Conservation (phyloP, 2,113 vertebrate genomes). For the Synchiropus splendidus region DNA sequence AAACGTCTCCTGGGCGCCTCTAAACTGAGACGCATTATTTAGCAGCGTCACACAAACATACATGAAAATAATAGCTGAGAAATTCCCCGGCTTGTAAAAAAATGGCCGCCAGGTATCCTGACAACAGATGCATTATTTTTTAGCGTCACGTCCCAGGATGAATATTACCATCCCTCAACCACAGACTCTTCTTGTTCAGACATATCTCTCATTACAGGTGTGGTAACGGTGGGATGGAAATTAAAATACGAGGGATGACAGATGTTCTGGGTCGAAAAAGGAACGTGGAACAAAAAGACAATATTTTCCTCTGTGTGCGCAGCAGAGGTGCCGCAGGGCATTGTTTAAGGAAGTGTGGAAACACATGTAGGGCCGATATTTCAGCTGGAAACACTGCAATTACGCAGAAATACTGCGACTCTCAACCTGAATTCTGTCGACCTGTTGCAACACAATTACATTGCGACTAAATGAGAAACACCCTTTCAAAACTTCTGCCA, state of each 20-base stretch:
- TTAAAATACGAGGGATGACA: slow-evolving; percentile 25
- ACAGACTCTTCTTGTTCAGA: slow-evolving; percentile 26
- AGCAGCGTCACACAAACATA: slow-evolving; percentile 8
- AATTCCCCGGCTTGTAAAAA: slow-evolving; percentile 2
- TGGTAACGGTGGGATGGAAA: slow-evolving; percentile 22
- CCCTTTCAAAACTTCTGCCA: background rate
- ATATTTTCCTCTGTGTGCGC: background rate
- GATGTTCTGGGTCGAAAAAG: slow-evolving; percentile 13
- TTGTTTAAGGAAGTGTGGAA: slow-evolving; percentile 3
- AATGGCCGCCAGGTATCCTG: slow-evolving; percentile 1
- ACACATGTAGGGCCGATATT: slow-evolving; percentile 1
- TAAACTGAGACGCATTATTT: slow-evolving; percentile 24
- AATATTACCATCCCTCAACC: slow-evolving; percentile 8
- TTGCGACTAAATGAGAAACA: no score
- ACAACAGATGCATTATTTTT: slow-evolving; percentile 18
- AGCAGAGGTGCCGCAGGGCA: slow-evolving; percentile 8
- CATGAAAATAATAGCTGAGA: slow-evolving; percentile 3
- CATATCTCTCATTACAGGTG: slow-evolving; percentile 42
- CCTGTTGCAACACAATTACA: no score
- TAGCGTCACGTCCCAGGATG: slow-evolving; percentile 6
- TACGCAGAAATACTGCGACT: background rate
- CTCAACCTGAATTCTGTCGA: no score
- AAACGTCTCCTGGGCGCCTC: slow-evolving; percentile 5
- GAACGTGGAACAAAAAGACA: slow-evolving; percentile 16
- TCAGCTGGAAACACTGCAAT: background rate